These are phyloP conservation scores for Sussaba pulchella DNA, from an alignment of 2,888 invertebrate species.

Conservation along the genomic window DNA sequence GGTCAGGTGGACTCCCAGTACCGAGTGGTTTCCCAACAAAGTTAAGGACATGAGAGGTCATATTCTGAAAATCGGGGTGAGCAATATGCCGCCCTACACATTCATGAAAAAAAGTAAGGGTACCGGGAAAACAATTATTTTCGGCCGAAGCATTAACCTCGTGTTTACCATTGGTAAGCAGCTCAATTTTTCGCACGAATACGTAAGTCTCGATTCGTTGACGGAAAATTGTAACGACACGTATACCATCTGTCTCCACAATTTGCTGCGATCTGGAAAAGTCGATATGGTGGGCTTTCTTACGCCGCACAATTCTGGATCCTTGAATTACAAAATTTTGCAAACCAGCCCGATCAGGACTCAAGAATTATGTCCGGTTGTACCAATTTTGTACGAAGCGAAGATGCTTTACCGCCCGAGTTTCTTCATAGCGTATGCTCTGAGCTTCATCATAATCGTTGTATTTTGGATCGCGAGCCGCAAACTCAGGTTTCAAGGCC, in stretches of 20 bases:
- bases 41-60: conserved; percentile 67
- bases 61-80: conserved; percentile 44
- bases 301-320: neutral
- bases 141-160: conserved; percentile 35
- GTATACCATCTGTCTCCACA: neutral
- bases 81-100: conserved; percentile 35
- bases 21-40: conserved; percentile 66
- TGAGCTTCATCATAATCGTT: conserved; percentile 37
- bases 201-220: neutral
- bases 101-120: no score
- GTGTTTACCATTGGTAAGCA: conserved; percentile 10
- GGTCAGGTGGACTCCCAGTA: conserved; percentile 26
- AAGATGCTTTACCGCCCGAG: neutral
- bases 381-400: conserved; percentile 41
- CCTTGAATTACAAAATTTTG: neutral
- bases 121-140: neutral
- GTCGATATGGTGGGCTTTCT: conserved; percentile 39
- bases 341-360: conserved; percentile 29
- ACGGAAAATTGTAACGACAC: neutral
- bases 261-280: conserved; percentile 28
- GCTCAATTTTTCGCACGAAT: conserved; percentile 67
- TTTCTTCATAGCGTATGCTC: conserved; percentile 16
- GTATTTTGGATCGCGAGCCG: conserved; percentile 34
- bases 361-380: conserved; percentile 57
- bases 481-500: conserved; percentile 49